Evolutionary conservation across 2,797 vertebrate genomes (phyloP).

Genomic region (Gymnodraco acuticeps): DNA sequence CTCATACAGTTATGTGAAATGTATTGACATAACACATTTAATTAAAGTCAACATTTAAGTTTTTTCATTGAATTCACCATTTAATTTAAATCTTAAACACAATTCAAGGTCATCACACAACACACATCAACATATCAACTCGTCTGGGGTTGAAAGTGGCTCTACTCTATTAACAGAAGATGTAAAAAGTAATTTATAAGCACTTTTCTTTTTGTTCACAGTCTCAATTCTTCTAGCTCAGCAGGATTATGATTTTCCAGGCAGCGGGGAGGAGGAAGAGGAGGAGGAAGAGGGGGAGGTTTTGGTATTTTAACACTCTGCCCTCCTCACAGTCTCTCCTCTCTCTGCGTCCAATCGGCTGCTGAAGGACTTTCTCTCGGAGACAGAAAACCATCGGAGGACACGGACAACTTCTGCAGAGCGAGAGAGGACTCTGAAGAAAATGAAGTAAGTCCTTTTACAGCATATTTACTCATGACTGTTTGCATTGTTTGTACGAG

Average conservation of each 20-base stretch:
- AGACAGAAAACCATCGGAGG: neutral
- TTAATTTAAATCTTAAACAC: too few relatives aligned
- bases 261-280: constrained; percentile 8
- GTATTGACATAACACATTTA: too few relatives aligned
- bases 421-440: constrained; percentile 1
- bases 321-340: constrained; percentile 47
- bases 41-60: too few relatives aligned
- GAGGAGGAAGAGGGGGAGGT: constrained; percentile 1
- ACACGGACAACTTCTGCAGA: constrained; percentile 4
- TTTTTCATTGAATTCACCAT: too few relatives aligned
- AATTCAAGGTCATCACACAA: neutral
- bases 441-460: constrained; percentile 64
- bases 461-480: too few relatives aligned
- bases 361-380: constrained; percentile 3
- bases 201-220: neutral
- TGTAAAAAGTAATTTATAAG: neutral
- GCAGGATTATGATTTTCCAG: constrained; percentile 27
- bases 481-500: too few relatives aligned
- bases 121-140: neutral
- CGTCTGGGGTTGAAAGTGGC: neutral
- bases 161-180: neutral
- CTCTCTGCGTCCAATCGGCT: constrained; percentile 37
- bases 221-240: neutral
- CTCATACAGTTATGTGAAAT: too few relatives aligned
- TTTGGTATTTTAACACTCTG: constrained; percentile 38